Percentiles rank a stretch among this genome's conserved stretches.
Evolutionary conservation across 2,113 vertebrate species (phyloP).

Genomic region (Cyphomyrus discorhynchus): DNA sequence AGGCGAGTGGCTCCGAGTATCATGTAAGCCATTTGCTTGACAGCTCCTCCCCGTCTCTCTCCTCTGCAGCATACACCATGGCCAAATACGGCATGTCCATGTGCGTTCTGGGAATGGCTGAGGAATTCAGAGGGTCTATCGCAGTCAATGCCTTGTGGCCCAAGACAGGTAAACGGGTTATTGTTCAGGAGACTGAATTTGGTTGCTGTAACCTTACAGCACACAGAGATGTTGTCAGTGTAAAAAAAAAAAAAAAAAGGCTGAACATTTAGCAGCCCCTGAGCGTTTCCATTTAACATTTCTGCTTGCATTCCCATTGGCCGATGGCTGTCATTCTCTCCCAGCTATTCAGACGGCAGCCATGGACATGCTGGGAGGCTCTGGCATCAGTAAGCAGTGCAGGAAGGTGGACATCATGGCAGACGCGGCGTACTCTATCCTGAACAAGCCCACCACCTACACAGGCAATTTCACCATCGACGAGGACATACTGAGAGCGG

Average conservation of each 20-base stretch:
- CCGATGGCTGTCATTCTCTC: not conserved
- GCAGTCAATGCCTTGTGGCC: constrained; percentile 96
- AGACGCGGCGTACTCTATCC: constrained; percentile 86
- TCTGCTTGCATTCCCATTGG: not conserved
- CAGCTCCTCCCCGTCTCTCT: not conserved
- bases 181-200: not conserved
- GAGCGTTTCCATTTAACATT: not conserved
- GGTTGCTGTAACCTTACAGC: not conserved
- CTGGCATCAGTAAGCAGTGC: constrained; percentile 75
- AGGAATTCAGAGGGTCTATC: constrained; percentile 91
- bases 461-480: constrained; percentile 90
- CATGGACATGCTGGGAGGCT: constrained; percentile 88
- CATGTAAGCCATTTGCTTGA: not conserved
- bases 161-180: constrained; percentile 69
- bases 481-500: constrained; percentile 74
- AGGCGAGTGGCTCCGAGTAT: not conserved
- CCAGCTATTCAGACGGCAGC: constrained; percentile 88
- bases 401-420: constrained; percentile 86
- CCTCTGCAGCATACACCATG: constrained; percentile 82
- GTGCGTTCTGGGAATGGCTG: constrained; percentile 96
- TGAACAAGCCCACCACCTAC: constrained; percentile 71
- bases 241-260: not conserved
- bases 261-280: not conserved
- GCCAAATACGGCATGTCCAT: constrained; percentile 98
- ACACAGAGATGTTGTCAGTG: not conserved